Evolutionary conservation across 2,113 vertebrate genomes (phyloP), one percentile per base, ranked within the genome.

Genomic region (Hylia prasina): DNA sequence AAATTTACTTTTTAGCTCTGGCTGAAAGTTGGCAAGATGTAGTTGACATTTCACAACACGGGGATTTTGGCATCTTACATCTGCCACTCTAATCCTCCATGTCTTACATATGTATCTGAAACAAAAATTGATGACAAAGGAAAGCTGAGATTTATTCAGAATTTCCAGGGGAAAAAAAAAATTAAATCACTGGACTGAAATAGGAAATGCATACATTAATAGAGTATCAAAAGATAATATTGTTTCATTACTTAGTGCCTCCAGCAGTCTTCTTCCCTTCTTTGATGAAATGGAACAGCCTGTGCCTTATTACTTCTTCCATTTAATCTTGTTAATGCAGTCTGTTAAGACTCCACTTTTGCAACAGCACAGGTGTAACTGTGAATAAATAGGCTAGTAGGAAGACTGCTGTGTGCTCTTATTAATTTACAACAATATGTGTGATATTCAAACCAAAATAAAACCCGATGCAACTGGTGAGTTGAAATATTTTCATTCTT

Each of bases 391-490:
- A 85, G 58, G 70, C 83, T 57, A 69, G 73, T 37, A 92, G 91
- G 95, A 95, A 97, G 90, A 84, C 89, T 79, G 69, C 31, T 86
- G 70, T 83, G 96, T 91, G 58, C 78, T 95, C 85, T 95, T 96
- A 79, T 60, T 96, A 96, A 70, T 93, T 80, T 88, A 76, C 75
- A 1, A 94, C 64, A 97, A 96, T 96, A 98, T 98, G 97, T 97
- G 96, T 97, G 98, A 98, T 69, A 97, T 88, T 95, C 97, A 97
- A 92, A 93, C 96, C 73, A 97, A 97, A 98, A 97, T 98, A 97
- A 99, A 98, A 98, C 97, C 97, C 94, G 98, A 98, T 81, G 96
- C 98, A 93, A 97, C 96, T 82, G 98, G 98, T 99, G 98, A 98
- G 98, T 98, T 90, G 28, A 83, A 90, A 71, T 40, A 21, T 94